Evolutionary conservation across 2,113 vertebrate species (phyloP), one percentile per base, ranked within the genome.

Genomic region (Trichechus manatus): DNA sequence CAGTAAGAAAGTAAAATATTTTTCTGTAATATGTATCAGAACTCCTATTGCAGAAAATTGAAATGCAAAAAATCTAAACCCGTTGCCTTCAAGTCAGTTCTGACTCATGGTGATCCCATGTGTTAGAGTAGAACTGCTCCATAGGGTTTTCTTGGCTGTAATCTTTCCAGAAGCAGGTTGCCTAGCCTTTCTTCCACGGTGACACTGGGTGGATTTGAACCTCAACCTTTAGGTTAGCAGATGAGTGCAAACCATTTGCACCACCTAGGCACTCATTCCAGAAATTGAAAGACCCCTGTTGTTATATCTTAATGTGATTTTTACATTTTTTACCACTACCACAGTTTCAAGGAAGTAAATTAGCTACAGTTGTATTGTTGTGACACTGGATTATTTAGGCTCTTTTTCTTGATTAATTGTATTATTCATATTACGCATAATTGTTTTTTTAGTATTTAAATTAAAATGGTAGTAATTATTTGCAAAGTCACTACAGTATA

Each of bases 381-480:
- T 53, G 42, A 82, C 19, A 81, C 20, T 89, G 56, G 56, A 66
- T 66, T 66, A 50, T 93, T 86, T 93, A 53, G 59, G 47, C 47
- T 77, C 27, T 85, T 77, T 27, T 85, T 92, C 56, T 92, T 92
- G 53, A 94, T 89, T 72, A 36, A 33, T 72, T 89, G 47, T 47
- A 39, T 74, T 13, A 4, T 87, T 88, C 39, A 36, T 25, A 23
- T 64, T 39, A 33, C 50, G 89, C 25, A 64, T 66, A 59, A 63
- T 47, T 82, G 33, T 88, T 82, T 53, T 66, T 27, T 89, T 77
- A 61, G 1, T 88, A 31, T 88, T 88, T 88, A 80, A 87, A 68
- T 93, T 78, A 87, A 87, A 20, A 44, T 61, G 29, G 70, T 56
- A 36, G 25, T 81, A 63, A 80, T 81, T 93, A 56, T 78, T 86